A percentile compares a stretch with the other conserved stretches of the same genome.
Evolutionary conservation across 2,113 vertebrate genomes (phyloP).

Genomic region (Chionis minor): DNA sequence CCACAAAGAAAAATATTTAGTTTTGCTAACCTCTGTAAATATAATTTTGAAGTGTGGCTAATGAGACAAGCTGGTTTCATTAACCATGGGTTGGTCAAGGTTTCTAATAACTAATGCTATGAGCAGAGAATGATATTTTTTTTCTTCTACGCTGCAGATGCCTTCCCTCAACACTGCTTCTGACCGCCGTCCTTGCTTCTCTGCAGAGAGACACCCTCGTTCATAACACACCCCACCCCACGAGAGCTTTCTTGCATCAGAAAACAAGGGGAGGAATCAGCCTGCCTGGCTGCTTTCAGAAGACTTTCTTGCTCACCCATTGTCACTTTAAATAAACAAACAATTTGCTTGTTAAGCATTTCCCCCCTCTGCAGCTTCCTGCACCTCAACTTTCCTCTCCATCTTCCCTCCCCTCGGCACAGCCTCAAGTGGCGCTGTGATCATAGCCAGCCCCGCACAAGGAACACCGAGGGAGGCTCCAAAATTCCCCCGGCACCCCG

Average conservation of each 20-base stretch:
- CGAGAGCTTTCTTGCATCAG: background rate
- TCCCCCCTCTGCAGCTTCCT: background rate
- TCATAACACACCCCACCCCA: fast-evolving
- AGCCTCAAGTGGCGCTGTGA: fast-evolving
- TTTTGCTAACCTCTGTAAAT: slow-evolving; percentile 30
- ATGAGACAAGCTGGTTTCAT: background rate
- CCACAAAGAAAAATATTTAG: slow-evolving; percentile 48
- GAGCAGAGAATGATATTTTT: background rate
- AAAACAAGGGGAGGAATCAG: background rate
- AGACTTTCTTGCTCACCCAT: background rate
- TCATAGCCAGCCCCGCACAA: background rate
- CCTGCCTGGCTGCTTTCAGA: background rate
- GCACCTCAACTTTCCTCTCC: background rate
- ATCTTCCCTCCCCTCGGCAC: background rate
- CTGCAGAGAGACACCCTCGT: fast-evolving
- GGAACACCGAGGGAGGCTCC: background rate
- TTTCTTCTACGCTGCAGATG: background rate
- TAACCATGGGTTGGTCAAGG: background rate
- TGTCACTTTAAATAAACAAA: background rate
- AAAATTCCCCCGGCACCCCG: background rate
- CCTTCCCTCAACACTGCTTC: background rate
- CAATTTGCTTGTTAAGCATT: background rate
- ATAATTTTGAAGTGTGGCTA: slow-evolving; percentile 11
- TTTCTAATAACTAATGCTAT: background rate
- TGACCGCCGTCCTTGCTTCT: background rate